Evolutionary conservation across 2,888 invertebrate genomes (phyloP), one percentile per base, ranked within the genome.

Genomic region (Coelogynopora nodosa): DNA sequence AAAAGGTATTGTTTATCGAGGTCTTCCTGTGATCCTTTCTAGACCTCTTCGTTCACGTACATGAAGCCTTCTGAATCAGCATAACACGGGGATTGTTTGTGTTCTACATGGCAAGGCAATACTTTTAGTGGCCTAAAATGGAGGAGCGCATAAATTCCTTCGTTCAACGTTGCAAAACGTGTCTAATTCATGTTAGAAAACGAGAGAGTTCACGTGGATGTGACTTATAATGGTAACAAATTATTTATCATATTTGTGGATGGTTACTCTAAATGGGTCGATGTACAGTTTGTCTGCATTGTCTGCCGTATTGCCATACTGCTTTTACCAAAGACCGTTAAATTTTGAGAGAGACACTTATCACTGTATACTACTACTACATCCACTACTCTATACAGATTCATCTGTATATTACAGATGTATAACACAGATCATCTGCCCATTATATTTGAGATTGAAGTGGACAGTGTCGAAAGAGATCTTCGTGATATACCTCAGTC

Each of bases 341-440:
- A n/a, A n/a, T n/a, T n/a, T n/a, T n/a, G n/a, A n/a, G n/a, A n/a
- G n/a, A n/a, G n/a, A n/a, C n/a, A n/a, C n/a, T n/a, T n/a, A n/a
- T n/a, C n/a, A n/a, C n/a, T n/a, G n/a, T n/a, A n/a, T n/a, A n/a
- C n/a, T n/a, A n/a, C n/a, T n/a, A n/a, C n/a, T n/a, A n/a, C n/a
- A n/a, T n/a, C n/a, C n/a, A n/a, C n/a, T n/a, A n/a, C n/a, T n/a
- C n/a, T n/a, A n/a, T n/a, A n/a, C n/a, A n/a, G n/a, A n/a, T n/a
- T n/a, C n/a, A n/a, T n/a, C n/a, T n/a, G n/a, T n/a, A n/a, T n/a
- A n/a, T n/a, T n/a, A n/a, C n/a, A n/a, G n/a, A n/a, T n/a, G n/a
- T n/a, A n/a, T n/a, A 85, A 87, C 26, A 85, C 31, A 67, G 49
- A 67, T n/a, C 87, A 85, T 27, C 85, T 82, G 23, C 86, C 85